phyloP scores from a whole-genome alignment of 2,113 vertebrate species.

The Amphilophus citrinellus region DNA sequence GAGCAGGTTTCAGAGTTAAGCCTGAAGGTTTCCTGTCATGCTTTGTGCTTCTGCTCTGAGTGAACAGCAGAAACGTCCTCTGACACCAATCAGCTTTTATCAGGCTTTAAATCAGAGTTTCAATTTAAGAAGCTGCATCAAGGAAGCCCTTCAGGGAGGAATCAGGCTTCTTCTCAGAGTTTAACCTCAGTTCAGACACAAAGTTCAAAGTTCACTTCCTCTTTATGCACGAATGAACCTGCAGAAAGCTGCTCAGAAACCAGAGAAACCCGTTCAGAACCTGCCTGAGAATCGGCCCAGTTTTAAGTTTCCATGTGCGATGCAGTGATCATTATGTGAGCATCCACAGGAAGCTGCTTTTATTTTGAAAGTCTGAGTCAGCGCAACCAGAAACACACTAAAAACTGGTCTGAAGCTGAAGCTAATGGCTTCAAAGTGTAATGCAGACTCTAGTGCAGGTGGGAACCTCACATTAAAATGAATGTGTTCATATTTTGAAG shows the following conservation, averaged over 20 bases:
- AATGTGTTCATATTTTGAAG: background rate
- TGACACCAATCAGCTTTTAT: background rate
- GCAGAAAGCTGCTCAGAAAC: background rate
- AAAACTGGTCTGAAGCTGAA: background rate
- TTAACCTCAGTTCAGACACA: background rate
- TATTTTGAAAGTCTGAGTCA: constrained; percentile 3
- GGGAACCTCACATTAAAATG: background rate
- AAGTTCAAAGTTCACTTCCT: background rate
- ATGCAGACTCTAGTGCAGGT: background rate
- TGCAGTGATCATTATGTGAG: background rate
- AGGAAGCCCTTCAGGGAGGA: background rate
- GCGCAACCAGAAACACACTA: background rate
- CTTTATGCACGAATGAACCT: background rate
- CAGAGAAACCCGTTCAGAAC: background rate
- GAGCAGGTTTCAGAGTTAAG: background rate
- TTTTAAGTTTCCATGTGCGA: background rate
- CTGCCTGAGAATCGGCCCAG: background rate
- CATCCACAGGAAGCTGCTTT: background rate
- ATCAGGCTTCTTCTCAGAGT: background rate
- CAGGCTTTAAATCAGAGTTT: background rate
- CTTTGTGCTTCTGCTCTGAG: background rate
- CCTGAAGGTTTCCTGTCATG: background rate
- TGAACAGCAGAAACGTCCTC: background rate
- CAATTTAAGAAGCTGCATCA: background rate
- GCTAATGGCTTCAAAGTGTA: background rate